Conservation (phyloP, 2,888 invertebrate genomes). For the Pandemis cinnamomeana region DNA sequence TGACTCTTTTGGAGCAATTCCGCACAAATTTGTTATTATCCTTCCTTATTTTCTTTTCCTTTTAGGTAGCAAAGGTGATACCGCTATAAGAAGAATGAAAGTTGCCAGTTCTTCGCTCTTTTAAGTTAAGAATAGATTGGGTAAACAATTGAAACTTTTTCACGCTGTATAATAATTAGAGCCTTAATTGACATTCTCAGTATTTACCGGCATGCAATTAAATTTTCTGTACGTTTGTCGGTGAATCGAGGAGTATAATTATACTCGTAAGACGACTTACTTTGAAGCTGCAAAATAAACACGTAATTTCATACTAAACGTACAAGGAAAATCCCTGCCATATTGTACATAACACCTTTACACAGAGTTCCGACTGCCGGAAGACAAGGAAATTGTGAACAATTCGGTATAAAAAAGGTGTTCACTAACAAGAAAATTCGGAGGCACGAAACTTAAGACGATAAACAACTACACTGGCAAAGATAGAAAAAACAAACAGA, state of each 20-base stretch:
- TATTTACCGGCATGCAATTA: not conserved
- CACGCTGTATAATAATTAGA: not conserved
- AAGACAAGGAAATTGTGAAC: slow-evolving; percentile 30
- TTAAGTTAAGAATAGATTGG: not conserved
- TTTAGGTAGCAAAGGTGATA: not conserved
- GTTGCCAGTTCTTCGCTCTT: not conserved
- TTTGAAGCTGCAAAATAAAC: slow-evolving; percentile 16
- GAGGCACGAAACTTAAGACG: slow-evolving; percentile 28
- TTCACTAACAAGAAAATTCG: slow-evolving; percentile 34
- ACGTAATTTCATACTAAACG: slow-evolving; percentile 18
- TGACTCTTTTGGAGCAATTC: no score
- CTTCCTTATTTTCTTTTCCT: no score
- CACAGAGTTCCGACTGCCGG: slow-evolving; percentile 6
- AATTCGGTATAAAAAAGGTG: slow-evolving; percentile 33
- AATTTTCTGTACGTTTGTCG: not conserved
- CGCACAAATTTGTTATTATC: no score
- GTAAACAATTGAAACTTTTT: not conserved
- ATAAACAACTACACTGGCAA: slow-evolving; percentile 29
- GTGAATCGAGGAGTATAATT: not conserved
- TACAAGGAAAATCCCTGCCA: slow-evolving; percentile 22
- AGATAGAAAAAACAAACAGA: slow-evolving; percentile 29
- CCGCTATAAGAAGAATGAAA: not conserved
- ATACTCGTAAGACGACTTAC: not conserved
- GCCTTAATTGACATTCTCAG: not conserved
- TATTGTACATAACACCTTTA: slow-evolving; percentile 25